Evolutionary conservation across 2,113 vertebrate species (phyloP).

Genomic region (Colinus virginianus): DNA sequence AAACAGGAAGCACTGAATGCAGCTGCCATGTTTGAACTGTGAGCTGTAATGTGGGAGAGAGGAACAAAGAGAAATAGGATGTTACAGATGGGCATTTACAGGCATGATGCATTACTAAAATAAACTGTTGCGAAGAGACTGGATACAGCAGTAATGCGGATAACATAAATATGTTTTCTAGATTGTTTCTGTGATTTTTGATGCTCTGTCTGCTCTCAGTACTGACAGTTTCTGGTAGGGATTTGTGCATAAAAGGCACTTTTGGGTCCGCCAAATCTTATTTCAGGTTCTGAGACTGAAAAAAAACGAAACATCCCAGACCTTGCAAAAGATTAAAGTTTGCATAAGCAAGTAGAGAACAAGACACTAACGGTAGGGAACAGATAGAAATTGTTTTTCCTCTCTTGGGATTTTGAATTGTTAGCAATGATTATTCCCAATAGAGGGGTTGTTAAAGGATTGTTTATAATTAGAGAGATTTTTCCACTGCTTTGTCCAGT

Average conservation of each 20-base stretch:
- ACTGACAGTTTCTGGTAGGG: neutral
- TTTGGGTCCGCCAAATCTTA: neutral
- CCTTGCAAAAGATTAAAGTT: neutral
- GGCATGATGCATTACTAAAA: neutral
- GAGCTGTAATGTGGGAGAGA: neutral
- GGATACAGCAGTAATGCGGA: neutral
- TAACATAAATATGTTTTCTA: neutral
- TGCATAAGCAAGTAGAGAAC: neutral
- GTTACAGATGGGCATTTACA: neutral
- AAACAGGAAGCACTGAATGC: neutral
- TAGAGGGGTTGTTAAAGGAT: neutral
- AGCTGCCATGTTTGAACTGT: neutral
- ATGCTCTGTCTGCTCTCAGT: neutral
- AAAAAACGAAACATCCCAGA: neutral
- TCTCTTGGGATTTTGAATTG: neutral
- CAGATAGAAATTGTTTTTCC: neutral
- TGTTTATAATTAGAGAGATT: slow-evolving; percentile 51
- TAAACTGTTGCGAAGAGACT: neutral
- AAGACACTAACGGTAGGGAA: neutral
- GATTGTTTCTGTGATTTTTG: neutral
- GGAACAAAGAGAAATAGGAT: accelerated
- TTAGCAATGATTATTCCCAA: neutral
- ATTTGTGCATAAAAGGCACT: neutral
- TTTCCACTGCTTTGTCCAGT: slow-evolving; percentile 37
- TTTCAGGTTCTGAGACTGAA: neutral